Percentiles rank a stretch among this genome's conserved stretches.
Conservation (phyloP, 2,888 invertebrate genomes). For the Epirrita christyi region DNA sequence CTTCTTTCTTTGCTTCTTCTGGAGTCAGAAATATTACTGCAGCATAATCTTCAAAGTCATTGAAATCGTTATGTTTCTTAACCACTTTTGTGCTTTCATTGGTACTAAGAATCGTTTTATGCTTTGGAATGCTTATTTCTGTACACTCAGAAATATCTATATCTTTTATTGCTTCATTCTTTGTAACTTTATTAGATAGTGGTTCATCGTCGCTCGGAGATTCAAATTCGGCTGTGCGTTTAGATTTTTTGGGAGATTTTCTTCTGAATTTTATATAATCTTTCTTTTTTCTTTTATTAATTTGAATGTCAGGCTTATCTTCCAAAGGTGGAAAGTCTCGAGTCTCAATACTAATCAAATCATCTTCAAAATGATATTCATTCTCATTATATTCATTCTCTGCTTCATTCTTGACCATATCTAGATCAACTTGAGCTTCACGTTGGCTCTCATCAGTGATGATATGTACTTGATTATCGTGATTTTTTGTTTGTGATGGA, state of each 20-base stretch:
- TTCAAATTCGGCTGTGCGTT: slow-evolving; percentile 4
- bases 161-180: slow-evolving; percentile 22
- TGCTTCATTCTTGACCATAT: background rate
- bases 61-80: slow-evolving; percentile 27
- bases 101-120: background rate
- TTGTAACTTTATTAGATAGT: slow-evolving; percentile 35
- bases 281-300: background rate
- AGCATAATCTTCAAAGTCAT: slow-evolving; percentile 49
- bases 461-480: slow-evolving; percentile 1
- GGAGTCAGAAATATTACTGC: slow-evolving; percentile 46
- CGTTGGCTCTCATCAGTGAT: background rate
- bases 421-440: background rate
- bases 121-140: slow-evolving; percentile 1
- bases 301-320: background rate
- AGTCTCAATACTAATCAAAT: background rate
- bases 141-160: background rate
- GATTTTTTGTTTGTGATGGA: background rate
- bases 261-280: background rate
- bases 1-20: slow-evolving; percentile 52
- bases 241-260: slow-evolving; percentile 1
- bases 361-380: background rate
- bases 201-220: slow-evolving; percentile 51
- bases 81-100: background rate
- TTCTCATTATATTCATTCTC: background rate
- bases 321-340: background rate